Conservation (phyloP, 2,113 vertebrate genomes). For the Oceanodroma tethys region DNA sequence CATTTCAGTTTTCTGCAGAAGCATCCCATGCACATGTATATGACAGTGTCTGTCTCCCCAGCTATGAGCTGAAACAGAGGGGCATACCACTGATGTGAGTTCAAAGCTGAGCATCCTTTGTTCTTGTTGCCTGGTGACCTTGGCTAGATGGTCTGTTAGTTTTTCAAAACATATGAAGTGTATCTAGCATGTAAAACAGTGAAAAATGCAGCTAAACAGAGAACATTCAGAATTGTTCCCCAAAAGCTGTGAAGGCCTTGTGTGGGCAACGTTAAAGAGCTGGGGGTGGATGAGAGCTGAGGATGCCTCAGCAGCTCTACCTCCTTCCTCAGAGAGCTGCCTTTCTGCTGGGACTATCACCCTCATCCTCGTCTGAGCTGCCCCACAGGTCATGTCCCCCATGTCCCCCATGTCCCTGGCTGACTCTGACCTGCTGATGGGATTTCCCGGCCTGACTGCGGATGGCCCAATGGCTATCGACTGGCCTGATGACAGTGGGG, state of each 20-base stretch:
- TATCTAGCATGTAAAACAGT: not conserved
- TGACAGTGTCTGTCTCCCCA: not conserved
- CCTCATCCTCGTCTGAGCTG: not conserved
- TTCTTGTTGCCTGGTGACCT: not conserved
- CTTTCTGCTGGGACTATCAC: not conserved
- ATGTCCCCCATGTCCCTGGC: too few species aligned
- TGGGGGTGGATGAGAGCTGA: not conserved
- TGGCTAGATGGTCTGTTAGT: not conserved
- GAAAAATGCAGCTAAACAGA: not conserved
- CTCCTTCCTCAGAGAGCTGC: not conserved
- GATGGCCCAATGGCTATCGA: rapidly evolving
- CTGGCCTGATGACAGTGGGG: not conserved
- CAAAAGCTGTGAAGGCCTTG: not conserved
- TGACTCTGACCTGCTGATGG: not conserved
- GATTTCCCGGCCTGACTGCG: not conserved
- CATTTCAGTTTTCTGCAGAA: not conserved
- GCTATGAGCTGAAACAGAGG: not conserved
- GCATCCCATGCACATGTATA: not conserved
- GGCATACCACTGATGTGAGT: not conserved
- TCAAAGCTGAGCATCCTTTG: not conserved
- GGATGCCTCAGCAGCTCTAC: not conserved
- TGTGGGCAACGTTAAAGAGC: not conserved
- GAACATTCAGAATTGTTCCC: not conserved
- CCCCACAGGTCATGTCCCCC: rapidly evolving
- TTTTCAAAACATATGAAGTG: not conserved